These are phyloP conservation scores for Stichodactyla helianthus DNA, from an alignment of 64 coral and sea anemone genomes.

Conservation along the genomic window DNA sequence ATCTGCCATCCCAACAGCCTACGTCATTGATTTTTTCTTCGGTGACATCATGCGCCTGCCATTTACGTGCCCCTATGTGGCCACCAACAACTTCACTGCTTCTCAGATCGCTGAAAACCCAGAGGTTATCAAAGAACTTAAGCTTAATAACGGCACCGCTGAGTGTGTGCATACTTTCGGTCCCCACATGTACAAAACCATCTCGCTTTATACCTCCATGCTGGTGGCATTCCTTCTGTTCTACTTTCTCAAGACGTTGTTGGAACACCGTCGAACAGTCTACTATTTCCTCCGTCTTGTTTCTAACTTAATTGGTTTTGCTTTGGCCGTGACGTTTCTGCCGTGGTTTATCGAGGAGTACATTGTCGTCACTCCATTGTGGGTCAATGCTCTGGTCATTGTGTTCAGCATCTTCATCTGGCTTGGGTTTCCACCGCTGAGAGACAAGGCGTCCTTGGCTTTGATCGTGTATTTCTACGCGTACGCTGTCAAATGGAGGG, in stretches of 20 bases:
- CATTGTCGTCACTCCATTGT: slow-evolving; percentile 44
- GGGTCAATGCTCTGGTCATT: slow-evolving; percentile 56
- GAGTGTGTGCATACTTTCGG: slow-evolving; percentile 29
- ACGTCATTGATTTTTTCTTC: slow-evolving; percentile 61
- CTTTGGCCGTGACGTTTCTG: slow-evolving; percentile 55
- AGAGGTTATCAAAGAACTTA: neutral
- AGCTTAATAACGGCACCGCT: neutral
- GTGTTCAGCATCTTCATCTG: slow-evolving; percentile 44
- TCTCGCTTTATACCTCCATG: slow-evolving; percentile 13
- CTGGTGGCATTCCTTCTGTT: slow-evolving; percentile 16
- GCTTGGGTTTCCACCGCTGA: slow-evolving; percentile 55
- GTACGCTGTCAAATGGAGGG: slow-evolving; percentile 57
- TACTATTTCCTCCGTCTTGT: slow-evolving; percentile 17
- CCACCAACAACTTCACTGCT: slow-evolving; percentile 20
- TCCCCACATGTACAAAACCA: slow-evolving; percentile 14
- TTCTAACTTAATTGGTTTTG: slow-evolving; percentile 29
- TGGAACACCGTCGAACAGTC: neutral
- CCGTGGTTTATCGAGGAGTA: slow-evolving; percentile 78
- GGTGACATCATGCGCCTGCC: slow-evolving; percentile 30
- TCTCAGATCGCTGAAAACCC: slow-evolving; percentile 17
- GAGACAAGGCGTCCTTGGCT: slow-evolving; percentile 41
- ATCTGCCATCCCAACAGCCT: slow-evolving; percentile 47
- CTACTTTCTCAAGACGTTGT: slow-evolving; percentile 25
- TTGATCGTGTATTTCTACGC: slow-evolving; percentile 71
- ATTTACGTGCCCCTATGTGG: slow-evolving; percentile 37